These are phyloP conservation scores for Cephus pygmeus DNA, from an alignment of 2,888 invertebrate species.

Conservation along the genomic window DNA sequence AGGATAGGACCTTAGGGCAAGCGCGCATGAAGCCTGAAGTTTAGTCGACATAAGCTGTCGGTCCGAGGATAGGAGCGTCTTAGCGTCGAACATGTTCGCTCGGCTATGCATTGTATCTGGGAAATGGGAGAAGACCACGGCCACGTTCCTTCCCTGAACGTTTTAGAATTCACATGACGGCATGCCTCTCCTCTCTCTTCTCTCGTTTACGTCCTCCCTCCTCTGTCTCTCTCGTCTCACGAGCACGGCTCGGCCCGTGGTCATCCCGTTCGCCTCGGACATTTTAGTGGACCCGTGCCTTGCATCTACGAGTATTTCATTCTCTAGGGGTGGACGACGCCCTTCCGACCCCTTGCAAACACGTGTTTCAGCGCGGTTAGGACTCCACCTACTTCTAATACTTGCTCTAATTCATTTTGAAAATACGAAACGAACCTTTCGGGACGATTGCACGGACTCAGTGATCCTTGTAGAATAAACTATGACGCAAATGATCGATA, in stretches of 20 bases:
- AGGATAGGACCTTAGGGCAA: constrained; percentile 22
- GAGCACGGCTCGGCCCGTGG: constrained; percentile 26
- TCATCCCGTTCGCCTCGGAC: constrained; percentile 36
- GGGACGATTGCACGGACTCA: background rate
- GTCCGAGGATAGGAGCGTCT: constrained; percentile 8
- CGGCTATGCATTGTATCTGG: constrained; percentile 22
- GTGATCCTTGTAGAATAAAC: background rate
- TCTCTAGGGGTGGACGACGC: constrained; percentile 27
- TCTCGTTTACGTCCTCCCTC: background rate
- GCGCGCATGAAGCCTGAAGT: constrained; percentile 17
- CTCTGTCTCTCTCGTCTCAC: constrained; percentile 3
- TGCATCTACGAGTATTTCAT: constrained; percentile 50
- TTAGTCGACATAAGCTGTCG: constrained; percentile 26
- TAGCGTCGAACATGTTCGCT: constrained; percentile 5
- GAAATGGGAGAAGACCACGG: constrained; percentile 21
- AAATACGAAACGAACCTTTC: background rate
- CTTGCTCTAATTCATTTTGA: background rate
- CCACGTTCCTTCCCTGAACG: constrained; percentile 37
- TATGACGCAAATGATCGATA: background rate
- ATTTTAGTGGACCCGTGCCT: constrained; percentile 57
- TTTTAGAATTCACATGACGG: constrained; percentile 59
- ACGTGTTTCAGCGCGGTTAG: constrained; percentile 4
- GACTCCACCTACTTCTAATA: background rate
- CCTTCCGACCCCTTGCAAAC: constrained; percentile 5
- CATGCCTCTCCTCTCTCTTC: constrained; percentile 24